Conservation (phyloP, 2,797 vertebrate genomes). For the Ctenopoma kingsleyae region DNA sequence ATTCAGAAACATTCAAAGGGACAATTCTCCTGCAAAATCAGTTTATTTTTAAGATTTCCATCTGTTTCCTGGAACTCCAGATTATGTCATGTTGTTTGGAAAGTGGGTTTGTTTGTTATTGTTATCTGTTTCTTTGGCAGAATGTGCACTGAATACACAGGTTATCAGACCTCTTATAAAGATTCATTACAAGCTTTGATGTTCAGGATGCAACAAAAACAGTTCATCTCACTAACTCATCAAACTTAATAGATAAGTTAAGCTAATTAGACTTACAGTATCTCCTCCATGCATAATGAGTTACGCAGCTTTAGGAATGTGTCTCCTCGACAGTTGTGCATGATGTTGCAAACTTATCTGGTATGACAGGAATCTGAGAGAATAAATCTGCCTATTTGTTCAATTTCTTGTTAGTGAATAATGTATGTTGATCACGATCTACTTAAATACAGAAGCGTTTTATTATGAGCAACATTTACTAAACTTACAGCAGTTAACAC, state of each 20-base stretch:
- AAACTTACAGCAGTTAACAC: neutral
- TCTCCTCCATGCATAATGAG: neutral
- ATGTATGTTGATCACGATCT: slow-evolving; percentile 11
- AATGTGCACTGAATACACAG: slow-evolving; percentile 70
- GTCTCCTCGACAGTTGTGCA: slow-evolving; percentile 9
- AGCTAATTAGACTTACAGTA: neutral
- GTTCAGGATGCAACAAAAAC: neutral
- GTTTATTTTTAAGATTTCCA: slow-evolving; percentile 29
- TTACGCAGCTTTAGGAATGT: neutral
- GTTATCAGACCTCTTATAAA: too few relatives aligned
- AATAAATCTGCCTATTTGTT: slow-evolving; percentile 13
- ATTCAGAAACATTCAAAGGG: slow-evolving; percentile 4
- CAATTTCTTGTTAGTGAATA: slow-evolving; percentile 14
- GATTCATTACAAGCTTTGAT: slow-evolving; percentile 58
- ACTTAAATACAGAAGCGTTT: slow-evolving; percentile 6
- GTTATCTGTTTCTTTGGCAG: slow-evolving; percentile 51
- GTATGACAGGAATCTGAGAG: slow-evolving; percentile 16
- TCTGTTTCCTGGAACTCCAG: slow-evolving; percentile 52
- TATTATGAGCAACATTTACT: neutral
- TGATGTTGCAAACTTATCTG: slow-evolving; percentile 31
- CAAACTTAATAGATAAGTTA: too few relatives aligned
- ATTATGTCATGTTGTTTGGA: slow-evolving; percentile 36
- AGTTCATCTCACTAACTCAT: neutral
- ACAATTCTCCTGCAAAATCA: slow-evolving; percentile 1
- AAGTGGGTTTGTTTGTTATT: slow-evolving; percentile 39